Evolutionary conservation across 2,113 vertebrate species (phyloP).

Genomic region (Macaca nemestrina): DNA sequence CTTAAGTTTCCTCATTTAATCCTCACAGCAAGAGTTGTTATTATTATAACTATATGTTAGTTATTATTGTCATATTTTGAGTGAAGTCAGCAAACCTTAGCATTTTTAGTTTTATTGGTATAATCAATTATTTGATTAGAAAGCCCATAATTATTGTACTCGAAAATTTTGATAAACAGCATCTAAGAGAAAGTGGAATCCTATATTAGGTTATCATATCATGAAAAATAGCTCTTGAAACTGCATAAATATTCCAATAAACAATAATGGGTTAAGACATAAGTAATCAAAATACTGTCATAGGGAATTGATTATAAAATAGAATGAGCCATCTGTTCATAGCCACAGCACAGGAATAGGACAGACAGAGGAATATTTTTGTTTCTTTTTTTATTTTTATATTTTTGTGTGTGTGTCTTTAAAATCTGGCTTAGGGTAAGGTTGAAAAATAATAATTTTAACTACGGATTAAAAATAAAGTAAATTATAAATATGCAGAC

Average conservation of each 20-base stretch:
- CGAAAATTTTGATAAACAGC: not conserved
- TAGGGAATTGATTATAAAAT: not conserved
- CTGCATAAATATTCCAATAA: not conserved
- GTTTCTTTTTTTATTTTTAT: not conserved
- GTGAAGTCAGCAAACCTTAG: not conserved
- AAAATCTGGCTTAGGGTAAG: not conserved
- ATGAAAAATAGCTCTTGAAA: not conserved
- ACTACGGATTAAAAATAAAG: not conserved
- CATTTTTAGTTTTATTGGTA: not conserved
- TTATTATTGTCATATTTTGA: not conserved
- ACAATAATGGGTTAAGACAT: not conserved
- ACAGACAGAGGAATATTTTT: not conserved
- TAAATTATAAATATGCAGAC: not conserved
- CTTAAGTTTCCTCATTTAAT: not conserved
- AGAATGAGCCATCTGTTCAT: not conserved
- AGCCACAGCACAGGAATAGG: not conserved
- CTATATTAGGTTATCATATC: not conserved
- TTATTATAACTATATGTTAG: not conserved
- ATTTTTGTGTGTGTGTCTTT: not conserved
- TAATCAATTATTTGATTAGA: not conserved
- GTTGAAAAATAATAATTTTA: not conserved
- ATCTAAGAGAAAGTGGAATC: not conserved
- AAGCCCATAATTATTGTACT: not conserved
- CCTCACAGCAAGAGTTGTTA: not conserved
- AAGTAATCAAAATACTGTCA: not conserved